Evolutionary conservation across 2,797 vertebrate species (phyloP), one percentile per base, ranked within the genome.

Genomic region (Steatocranus sp.): DNA sequence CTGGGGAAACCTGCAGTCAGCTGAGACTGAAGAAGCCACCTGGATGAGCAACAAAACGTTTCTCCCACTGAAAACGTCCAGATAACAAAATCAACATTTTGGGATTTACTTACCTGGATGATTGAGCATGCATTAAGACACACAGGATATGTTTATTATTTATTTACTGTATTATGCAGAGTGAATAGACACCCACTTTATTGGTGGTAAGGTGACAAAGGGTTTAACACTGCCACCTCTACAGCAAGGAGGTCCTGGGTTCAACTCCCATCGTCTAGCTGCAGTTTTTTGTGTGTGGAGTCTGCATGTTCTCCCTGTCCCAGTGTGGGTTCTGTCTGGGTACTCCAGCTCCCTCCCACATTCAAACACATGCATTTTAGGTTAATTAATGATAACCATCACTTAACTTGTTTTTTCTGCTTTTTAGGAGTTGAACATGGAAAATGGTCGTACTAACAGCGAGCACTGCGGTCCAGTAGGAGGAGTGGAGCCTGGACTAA

Each of bases 401-500:
- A 7, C 10, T 49, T 41, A 56, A 58, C 20, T 15, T 75, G 34
- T 77, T n/a, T 78, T 76, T 77, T 30, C 25, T 73, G 68, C 43
- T 49, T 73, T 73, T 11, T 73, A 93, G 92, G 91, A 93, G 66
- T 9, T 36, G 8, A 1, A 5, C 1, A 8, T 2, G 23, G 54
- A 9, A 7, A 30, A 11, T 2, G 3, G 38, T 78, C 18, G 6
- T 54, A 25, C 58, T 2, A 23, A 74, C 46, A 15, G 81, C 8
- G 15, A 85, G 66, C 61, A 75, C 88, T 81, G 87, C 6, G 77
- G 82, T 81, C 84, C 92, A 74, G 88, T 50, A 32, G n/a, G 61
- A 30, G 25, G 25, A 84, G 86, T 41, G 9, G 89, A 89, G 87
- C 81, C 89, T 85, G 88, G 88, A 87, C 25, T 2, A 61, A 89